A percentile compares a stretch with the other conserved stretches of the same genome.
phyloP scores from a whole-genome alignment of 1,140 invertebrate species.

The Drosophila leontia region DNA sequence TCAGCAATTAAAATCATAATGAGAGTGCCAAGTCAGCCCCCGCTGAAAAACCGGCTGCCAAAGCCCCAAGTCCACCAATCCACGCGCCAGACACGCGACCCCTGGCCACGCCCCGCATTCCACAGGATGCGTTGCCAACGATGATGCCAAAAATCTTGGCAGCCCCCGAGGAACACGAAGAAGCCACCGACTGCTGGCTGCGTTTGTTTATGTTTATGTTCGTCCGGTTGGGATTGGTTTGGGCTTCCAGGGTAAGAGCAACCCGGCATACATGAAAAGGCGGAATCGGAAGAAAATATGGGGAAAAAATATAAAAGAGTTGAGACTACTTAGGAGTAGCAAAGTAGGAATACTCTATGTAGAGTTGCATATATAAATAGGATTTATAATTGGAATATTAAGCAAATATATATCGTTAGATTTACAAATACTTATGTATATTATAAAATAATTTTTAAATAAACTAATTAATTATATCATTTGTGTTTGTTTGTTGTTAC shows the following conservation, averaged over 20 bases:
- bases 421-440: no score
- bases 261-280: not conserved
- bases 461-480: no score
- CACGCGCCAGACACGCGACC: constrained; percentile 62
- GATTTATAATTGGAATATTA: not conserved
- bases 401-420: not conserved
- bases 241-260: constrained; percentile 27
- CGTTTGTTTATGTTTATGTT: constrained; percentile 75
- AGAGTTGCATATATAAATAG: not conserved
- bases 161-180: constrained; percentile 33
- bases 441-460: no score
- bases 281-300: constrained; percentile 3
- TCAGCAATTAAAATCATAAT: constrained; percentile 84
- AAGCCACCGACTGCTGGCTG: constrained; percentile 43
- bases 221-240: constrained; percentile 18
- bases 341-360: constrained; percentile 14
- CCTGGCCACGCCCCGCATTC: constrained; percentile 56
- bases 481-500: no score
- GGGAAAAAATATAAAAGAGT: constrained; percentile 1
- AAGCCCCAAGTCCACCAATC: constrained; percentile 32
- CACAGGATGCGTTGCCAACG: constrained; percentile 77
- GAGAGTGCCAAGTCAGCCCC: constrained; percentile 71
- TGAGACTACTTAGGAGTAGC: not conserved
- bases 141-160: constrained; percentile 74
- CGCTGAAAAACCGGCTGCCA: constrained; percentile 24